These are phyloP conservation scores for Apocheima hispidaria DNA, from an alignment of 2,888 invertebrate species.

Conservation along the genomic window DNA sequence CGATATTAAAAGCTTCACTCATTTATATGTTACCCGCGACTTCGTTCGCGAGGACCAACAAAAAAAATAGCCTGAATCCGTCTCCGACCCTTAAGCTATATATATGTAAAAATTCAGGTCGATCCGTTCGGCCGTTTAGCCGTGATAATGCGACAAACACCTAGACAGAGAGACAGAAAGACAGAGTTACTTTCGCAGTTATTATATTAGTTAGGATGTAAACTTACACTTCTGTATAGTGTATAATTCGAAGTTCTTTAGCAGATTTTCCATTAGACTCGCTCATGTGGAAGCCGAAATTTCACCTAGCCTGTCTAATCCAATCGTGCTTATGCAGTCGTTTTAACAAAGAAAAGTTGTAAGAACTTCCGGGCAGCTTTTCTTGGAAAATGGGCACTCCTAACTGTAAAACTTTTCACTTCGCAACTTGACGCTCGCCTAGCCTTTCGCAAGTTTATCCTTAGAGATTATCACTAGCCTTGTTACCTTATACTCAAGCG, in stretches of 20 bases:
- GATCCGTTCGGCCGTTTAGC: too few relatives aligned
- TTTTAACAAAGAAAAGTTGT: constrained; percentile 15
- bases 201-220: too few relatives aligned
- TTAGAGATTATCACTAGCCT: constrained; percentile 5
- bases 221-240: too few relatives aligned
- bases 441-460: constrained; percentile 15
- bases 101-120: too few relatives aligned
- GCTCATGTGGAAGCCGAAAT: neutral
- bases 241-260: neutral
- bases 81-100: too few relatives aligned
- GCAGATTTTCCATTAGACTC: neutral
- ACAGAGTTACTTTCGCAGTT: too few relatives aligned
- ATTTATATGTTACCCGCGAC: too few relatives aligned
- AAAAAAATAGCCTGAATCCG: too few relatives aligned
- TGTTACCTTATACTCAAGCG: neutral
- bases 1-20: too few relatives aligned
- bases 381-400: constrained; percentile 12
- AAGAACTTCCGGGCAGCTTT: constrained; percentile 5
- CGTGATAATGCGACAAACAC: too few relatives aligned
- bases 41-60: too few relatives aligned
- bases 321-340: constrained; percentile 6
- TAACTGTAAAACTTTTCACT: constrained; percentile 21
- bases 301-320: constrained; percentile 5
- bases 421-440: constrained; percentile 1
- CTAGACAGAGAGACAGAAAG: too few relatives aligned